A percentile compares a stretch with the other conserved stretches of the same genome.
phyloP scores from a whole-genome alignment of 2,797 vertebrate species.

The Scyliorhinus canicula region DNA sequence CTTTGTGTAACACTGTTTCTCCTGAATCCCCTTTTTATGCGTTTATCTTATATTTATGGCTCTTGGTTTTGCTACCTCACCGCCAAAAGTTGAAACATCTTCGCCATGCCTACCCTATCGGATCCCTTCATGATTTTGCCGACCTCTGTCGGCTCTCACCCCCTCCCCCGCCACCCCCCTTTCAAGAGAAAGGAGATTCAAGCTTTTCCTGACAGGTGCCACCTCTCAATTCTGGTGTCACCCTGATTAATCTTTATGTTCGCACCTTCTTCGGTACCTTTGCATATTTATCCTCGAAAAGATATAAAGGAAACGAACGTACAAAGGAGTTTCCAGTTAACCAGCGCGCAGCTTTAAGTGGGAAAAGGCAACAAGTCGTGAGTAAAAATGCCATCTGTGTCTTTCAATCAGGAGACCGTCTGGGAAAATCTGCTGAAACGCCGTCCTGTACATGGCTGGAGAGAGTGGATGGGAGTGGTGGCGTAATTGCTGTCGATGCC shows the following conservation, averaged over 20 bases:
- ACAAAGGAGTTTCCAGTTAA: not conserved
- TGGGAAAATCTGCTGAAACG: conserved; percentile 47
- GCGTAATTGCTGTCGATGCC: conserved; percentile 56
- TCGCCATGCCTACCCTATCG: no score
- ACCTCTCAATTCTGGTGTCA: no score
- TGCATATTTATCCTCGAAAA: not conserved
- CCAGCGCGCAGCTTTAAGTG: not conserved
- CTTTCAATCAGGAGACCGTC: conserved; percentile 49
- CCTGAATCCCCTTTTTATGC: no score
- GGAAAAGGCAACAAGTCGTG: not conserved
- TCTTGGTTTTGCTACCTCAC: no score
- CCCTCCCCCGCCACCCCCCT: no score
- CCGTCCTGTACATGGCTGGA: conserved; percentile 61
- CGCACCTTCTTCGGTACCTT: not conserved
- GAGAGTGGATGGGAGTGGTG: conserved; percentile 58
- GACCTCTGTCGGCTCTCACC: no score
- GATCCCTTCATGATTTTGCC: no score
- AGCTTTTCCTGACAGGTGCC: not conserved
- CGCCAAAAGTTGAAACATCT: no score
- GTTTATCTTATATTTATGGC: no score
- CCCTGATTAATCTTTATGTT: not conserved
- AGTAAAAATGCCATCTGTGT: conserved; percentile 38
- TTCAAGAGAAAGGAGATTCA: no score
- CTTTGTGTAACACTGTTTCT: no score
- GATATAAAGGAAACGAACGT: not conserved